phyloP scores from a whole-genome alignment of 2,797 vertebrate species.

The Xiphorhynchus erythropygius region DNA sequence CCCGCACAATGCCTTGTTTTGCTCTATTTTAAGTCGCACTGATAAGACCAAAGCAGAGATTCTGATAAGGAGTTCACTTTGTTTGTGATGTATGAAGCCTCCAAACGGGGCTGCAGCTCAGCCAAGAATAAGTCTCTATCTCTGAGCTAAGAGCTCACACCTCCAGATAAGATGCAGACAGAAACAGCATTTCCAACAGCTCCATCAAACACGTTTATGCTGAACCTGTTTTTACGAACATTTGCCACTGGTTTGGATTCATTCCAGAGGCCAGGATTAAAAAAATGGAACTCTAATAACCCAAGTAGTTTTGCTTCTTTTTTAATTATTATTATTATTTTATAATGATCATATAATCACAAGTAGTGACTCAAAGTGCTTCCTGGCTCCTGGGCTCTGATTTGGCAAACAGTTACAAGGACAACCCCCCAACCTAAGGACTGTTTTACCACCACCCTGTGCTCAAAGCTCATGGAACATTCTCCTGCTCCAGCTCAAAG shows the following conservation, averaged over 20 bases:
- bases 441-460: background rate
- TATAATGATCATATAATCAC: background rate
- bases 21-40: background rate
- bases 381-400: constrained; percentile 1
- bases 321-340: background rate
- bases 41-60: background rate
- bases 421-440: background rate
- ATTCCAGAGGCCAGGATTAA: background rate
- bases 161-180: constrained; percentile 13
- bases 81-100: background rate
- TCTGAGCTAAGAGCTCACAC: background rate
- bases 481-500: constrained; percentile 38
- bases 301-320: background rate
- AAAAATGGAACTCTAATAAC: background rate
- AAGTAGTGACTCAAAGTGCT: constrained; percentile 23
- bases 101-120: background rate
- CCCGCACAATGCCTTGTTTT: background rate
- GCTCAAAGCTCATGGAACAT: constrained; percentile 23
- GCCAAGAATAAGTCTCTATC: background rate
- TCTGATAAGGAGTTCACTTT: constrained; percentile 11
- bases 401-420: constrained; percentile 39
- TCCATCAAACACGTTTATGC: background rate
- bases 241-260: background rate
- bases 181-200: background rate
- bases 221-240: background rate